Base-by-base conservation (phyloP, 2,888 invertebrate genomes). In the Aleiodes alternator region DNA sequence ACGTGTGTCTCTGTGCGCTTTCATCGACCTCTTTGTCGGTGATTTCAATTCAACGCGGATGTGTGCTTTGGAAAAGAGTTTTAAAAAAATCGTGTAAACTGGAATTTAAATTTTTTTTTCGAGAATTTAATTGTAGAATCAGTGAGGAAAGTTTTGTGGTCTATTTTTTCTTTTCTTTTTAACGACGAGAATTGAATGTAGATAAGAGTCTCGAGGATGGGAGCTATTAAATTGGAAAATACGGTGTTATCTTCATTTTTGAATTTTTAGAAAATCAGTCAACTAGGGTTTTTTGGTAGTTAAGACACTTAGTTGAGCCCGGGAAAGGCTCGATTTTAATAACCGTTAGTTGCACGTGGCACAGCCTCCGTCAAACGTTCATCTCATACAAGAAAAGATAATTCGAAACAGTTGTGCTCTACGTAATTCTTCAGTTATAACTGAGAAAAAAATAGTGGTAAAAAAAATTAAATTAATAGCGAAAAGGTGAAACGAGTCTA, bases 1-100 rank as follows among this genome's bases (percentile, higher is more conserved):
- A 61, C 61, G 23, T 64, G 75, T 69, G 66, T 70, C 68, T 77
- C 76, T 78, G 34, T 34, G 34, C 34, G 82, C 82, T 82, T 82
- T 82, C 82, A 81, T 83, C 83, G 84, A 86, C 84, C 84, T 83
- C 82, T 82, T 83, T 85, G 82, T 80, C 76, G 76, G 66, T 34
- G 3, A 77, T 68, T 68, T 68, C 51, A 11, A 64, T 50, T 68
- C 0, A 4, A 29, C 14, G 50, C 68, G 51, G 29, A 51, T 68
- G 23, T 43, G 11, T 23, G 23, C 29, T 51, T 29, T 12, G 23
- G 38, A 43, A 38, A 23, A 16, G 16, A 55, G 23, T 23, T 23
- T 23, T 8, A 11, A 7, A 8, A 16, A 55, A 11, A 55, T 55
- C 16, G 8, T 8, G 8, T 14, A 4, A 55, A 23, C 43, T 43